Evolutionary conservation across 2,797 vertebrate genomes (phyloP).

Genomic region (Hylomyscus alleni): DNA sequence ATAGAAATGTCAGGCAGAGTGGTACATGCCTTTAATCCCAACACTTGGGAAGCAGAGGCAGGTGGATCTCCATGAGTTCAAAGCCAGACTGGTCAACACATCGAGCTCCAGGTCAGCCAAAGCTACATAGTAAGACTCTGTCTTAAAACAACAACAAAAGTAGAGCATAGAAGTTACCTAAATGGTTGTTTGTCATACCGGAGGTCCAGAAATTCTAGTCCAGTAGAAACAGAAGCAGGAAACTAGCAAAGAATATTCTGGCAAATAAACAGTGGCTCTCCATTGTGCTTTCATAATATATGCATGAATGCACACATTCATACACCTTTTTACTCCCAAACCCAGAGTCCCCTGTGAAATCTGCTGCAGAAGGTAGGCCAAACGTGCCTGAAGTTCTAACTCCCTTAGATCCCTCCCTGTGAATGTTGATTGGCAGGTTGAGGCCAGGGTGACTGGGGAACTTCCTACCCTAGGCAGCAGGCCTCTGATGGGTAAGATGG

Average conservation of each 20-base stretch:
- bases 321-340: not conserved
- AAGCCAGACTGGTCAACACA: not conserved
- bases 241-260: not conserved
- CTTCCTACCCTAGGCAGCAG: not conserved
- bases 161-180: not conserved
- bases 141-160: not conserved
- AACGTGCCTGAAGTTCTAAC: accelerated
- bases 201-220: not conserved
- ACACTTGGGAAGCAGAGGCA: not conserved
- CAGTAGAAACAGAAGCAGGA: not conserved
- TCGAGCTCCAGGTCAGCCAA: not conserved
- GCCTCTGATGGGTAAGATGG: constrained; percentile 29
- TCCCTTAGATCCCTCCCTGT: not conserved
- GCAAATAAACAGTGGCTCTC: not conserved
- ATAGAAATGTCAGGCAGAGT: not conserved
- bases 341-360: not conserved
- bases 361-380: not conserved
- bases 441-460: not conserved
- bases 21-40: not conserved
- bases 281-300: too few relatives aligned
- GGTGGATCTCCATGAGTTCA: not conserved
- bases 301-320: not conserved
- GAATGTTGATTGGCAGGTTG: not conserved
- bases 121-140: not conserved
- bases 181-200: not conserved